Base-by-base conservation (phyloP, 1,140 invertebrate species). In the Antheraea mylitta region DNA sequence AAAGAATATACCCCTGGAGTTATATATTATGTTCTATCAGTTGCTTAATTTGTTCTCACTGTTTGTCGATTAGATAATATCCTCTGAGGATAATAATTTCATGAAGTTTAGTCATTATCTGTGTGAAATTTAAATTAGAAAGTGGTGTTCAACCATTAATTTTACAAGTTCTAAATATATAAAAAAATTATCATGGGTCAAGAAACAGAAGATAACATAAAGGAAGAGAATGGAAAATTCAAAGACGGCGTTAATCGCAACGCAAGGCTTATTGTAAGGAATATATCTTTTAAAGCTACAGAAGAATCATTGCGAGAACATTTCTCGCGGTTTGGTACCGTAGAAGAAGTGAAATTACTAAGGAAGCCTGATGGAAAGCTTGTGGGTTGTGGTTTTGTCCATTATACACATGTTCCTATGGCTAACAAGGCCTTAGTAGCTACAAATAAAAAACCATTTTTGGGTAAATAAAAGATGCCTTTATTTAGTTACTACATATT, bases 361-460 rank as follows among this genome's bases (percentile, higher is more conserved):
- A 95, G 95, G 78, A 96, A 96, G 79, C 91, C 94, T 36, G 95
- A 97, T 94, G 97, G 97, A 22, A 96, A 96, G 83, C 88, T 96
- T 7, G 94, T 96, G 37, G 97, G 97, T 7, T 98, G 97, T 93
- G 97, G 95, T 58, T 98, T 98, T 92, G 90, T 98, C 36, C 95
- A 97, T 78, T 98, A 95, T 82, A 94, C 95, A 75, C 94, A 94
- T 74, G 94, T 97, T 19, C 94, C 95, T 67, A 94, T 95, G 92
- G 96, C 97, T 16, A 95, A 95, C 16, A 96, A 96, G 85, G 97
- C 96, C n/a, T 94, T 97, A 61, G 90, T 95, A 68, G 93, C 95
- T 76, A 95, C 95, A 36, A 96, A 96, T 89, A 95, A 95, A 74
- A 95, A 95, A 79, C 93, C 95, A 67, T 96, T 97, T 77, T 85